These are phyloP conservation scores for Mellilla xanthometata DNA, from an alignment of 2,888 invertebrate genomes.

Conservation along the genomic window DNA sequence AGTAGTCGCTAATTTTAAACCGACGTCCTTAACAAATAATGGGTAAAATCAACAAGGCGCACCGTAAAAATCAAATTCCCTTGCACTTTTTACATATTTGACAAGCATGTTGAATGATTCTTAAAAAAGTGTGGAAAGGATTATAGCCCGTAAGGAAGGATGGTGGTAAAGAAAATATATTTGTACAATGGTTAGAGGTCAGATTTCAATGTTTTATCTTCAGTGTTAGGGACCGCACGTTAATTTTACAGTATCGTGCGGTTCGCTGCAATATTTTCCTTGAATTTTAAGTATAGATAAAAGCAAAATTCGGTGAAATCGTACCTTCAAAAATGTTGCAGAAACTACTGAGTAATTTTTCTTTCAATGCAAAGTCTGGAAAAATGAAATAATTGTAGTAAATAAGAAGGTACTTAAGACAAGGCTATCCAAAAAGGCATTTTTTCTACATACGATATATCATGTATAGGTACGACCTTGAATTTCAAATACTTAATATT, in stretches of 20 bases:
- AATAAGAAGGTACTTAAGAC: too few species aligned
- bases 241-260: conserved; percentile 42
- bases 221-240: conserved; percentile 39
- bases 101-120: not conserved
- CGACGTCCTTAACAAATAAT: conserved; percentile 67
- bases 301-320: too few species aligned
- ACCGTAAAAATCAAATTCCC: conserved; percentile 22
- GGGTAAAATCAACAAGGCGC: conserved; percentile 52
- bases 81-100: conserved; percentile 8
- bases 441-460: too few species aligned
- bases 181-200: conserved; percentile 57
- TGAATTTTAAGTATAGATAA: too few species aligned
- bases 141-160: conserved; percentile 35
- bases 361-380: too few species aligned
- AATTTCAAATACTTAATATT: too few species aligned
- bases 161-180: conserved; percentile 52
- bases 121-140: conserved; percentile 26
- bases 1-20: conserved; percentile 71
- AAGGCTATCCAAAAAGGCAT: too few species aligned
- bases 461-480: too few species aligned
- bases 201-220: conserved; percentile 59
- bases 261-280: conserved; percentile 17
- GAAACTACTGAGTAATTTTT: too few species aligned
- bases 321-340: too few species aligned
- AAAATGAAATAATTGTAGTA: too few species aligned